These are phyloP conservation scores for Neopelma chrysocephalum DNA, from an alignment of 2,797 vertebrate species.

Conservation along the genomic window DNA sequence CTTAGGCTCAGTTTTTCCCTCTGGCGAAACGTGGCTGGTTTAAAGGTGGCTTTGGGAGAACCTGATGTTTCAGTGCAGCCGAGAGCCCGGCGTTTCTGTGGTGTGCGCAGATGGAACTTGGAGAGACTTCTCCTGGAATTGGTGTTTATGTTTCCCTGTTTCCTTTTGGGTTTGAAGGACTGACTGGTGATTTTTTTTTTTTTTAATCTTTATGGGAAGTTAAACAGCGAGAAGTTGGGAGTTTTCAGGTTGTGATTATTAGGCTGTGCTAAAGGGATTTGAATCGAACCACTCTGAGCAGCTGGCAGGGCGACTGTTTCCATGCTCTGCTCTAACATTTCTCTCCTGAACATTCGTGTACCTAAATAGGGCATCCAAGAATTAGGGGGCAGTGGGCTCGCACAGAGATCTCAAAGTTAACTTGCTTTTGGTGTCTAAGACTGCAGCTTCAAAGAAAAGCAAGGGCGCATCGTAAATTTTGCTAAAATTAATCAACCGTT, in stretches of 20 bases:
- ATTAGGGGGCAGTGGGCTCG: background rate
- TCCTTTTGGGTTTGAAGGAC: background rate
- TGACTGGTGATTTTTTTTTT: background rate
- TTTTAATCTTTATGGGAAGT: background rate
- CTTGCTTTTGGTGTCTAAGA: slow-evolving; percentile 54
- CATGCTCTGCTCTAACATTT: slow-evolving; percentile 21
- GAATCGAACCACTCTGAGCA: background rate
- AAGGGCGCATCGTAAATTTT: slow-evolving; percentile 83
- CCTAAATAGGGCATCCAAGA: background rate
- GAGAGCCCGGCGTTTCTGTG: background rate
- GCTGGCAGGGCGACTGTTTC: background rate
- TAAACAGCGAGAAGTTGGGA: slow-evolving; percentile 22
- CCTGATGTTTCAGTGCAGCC: background rate
- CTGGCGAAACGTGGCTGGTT: slow-evolving; percentile 40
- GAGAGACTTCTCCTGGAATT: background rate
- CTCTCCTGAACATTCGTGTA: background rate
- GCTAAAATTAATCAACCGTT: slow-evolving; percentile 99
- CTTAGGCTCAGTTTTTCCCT: slow-evolving; percentile 52
- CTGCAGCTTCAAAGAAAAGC: slow-evolving; percentile 62
- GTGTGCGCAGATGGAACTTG: background rate
- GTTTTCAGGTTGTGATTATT: background rate
- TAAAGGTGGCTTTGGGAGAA: slow-evolving; percentile 40
- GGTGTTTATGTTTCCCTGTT: background rate
- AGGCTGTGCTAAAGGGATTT: background rate
- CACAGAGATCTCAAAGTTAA: slow-evolving; percentile 63